These are phyloP conservation scores for Chloroceryle aenea DNA, from an alignment of 2,113 vertebrate species.

Conservation along the genomic window DNA sequence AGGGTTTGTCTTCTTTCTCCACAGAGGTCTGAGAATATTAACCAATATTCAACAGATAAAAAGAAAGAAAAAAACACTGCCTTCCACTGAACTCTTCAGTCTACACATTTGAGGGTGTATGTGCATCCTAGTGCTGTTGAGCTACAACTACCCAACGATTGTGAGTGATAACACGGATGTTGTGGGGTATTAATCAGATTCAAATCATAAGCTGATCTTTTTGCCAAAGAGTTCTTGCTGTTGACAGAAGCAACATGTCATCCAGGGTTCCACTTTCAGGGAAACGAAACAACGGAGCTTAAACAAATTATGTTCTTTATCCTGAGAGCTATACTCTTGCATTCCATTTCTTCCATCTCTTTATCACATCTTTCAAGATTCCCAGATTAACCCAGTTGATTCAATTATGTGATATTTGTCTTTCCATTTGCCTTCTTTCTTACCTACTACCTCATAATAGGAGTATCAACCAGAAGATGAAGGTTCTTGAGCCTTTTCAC, in stretches of 20 bases:
- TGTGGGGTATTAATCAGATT: neutral
- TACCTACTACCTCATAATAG: neutral
- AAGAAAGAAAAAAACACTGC: neutral
- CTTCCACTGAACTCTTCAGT: neutral
- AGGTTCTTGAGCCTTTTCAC: neutral
- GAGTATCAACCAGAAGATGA: neutral
- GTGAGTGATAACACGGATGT: neutral
- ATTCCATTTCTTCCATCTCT: neutral
- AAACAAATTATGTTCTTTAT: neutral
- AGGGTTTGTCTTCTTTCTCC: neutral
- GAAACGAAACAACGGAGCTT: neutral
- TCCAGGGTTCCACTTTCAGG: neutral
- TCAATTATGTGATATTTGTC: neutral
- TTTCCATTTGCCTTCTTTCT: neutral
- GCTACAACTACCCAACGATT: neutral
- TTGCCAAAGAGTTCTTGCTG: neutral
- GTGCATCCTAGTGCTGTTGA: neutral
- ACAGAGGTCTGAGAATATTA: neutral
- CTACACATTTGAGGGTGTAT: neutral
- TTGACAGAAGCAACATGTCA: neutral
- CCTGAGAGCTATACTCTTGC: neutral
- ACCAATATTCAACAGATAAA: neutral
- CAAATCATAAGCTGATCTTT: neutral
- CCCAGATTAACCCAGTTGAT: neutral
- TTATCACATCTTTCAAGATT: neutral